Base-by-base conservation (phyloP, 2,113 vertebrate genomes). In the Thryonomys swinderianus region DNA sequence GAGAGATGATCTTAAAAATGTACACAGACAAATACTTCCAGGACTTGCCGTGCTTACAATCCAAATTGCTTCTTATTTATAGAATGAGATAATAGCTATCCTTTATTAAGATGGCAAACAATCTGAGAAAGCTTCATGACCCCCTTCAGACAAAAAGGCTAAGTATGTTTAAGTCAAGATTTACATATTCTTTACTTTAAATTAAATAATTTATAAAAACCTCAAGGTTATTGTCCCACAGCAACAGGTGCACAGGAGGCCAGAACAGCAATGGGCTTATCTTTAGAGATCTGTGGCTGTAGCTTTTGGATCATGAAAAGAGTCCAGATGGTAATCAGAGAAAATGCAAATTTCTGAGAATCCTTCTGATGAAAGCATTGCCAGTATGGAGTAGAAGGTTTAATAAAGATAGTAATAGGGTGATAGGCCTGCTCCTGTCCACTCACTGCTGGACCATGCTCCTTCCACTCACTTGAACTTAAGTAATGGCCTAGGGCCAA, bases 11-110 rank as follows among this genome's bases (percentile, higher is more conserved):
- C 94, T 40, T 69, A 92, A 95, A 23, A 55, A 82, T 51, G 51
- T 42, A 48, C 25, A 48, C 25, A 59, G 21, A 48, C 5, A 42
- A 18, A 64, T 27, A 85, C 5, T 42, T 30, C 45, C 48, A 84
- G 42, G 57, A 80, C 20, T 61, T 85, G 12, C 21, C 78, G 57
- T 83, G 17, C 37, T 80, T 62, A 91, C 23, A 85, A 88, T 74
- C 48, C 67, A 76, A 78, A 76, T 12, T 82, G 59, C 10, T 88
- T 93, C n/a, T 93, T 32, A 48, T 85, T 80, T 87, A 32, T 23
- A 88, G n/a, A 84, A 90, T 51, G 51, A 78, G 61, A 66, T 59
- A 93, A 64, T 53, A 92, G n/a, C 81, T 92, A 91, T 94, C 40
- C 71, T 95, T 85, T 64, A 20, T 85, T 90, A 90, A 59, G 48